These are phyloP conservation scores for Lamellibrachia satsuma DNA, from an alignment of 2,888 invertebrate genomes.

Conservation along the genomic window DNA sequence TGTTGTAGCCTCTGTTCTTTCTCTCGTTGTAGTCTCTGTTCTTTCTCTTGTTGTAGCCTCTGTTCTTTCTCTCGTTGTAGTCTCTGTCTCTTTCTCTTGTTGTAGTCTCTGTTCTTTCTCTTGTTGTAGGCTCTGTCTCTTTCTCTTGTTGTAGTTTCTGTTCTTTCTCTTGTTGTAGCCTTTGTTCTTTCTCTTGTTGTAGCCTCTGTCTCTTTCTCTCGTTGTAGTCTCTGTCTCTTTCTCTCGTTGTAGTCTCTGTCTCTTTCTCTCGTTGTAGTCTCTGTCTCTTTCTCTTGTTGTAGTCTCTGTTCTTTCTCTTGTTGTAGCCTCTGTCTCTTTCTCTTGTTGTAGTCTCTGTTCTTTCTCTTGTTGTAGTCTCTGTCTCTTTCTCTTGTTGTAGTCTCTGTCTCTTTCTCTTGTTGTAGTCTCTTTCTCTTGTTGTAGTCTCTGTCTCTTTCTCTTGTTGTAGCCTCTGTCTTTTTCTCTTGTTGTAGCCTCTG, in stretches of 20 bases:
- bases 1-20: not conserved
- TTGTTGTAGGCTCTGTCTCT: too few species aligned
- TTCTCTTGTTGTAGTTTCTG: not conserved
- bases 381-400: not conserved
- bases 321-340: too few species aligned
- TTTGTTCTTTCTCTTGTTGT: not conserved
- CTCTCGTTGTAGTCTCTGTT: too few species aligned
- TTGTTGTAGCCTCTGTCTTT: not conserved
- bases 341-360: not conserved
- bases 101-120: not conserved
- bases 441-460: not conserved
- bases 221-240: not conserved
- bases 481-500: not conserved
- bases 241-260: not conserved
- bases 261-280: too few species aligned
- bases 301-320: not conserved
- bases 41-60: not conserved
- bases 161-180: too few species aligned
- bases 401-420: not conserved
- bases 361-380: too few species aligned
- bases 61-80: too few species aligned
- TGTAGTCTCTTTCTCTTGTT: not conserved
- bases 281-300: not conserved
- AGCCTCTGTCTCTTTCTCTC: too few species aligned
- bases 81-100: not conserved